phyloP scores from a whole-genome alignment of 2,113 vertebrate genomes.

The Istiophorus platypterus region DNA sequence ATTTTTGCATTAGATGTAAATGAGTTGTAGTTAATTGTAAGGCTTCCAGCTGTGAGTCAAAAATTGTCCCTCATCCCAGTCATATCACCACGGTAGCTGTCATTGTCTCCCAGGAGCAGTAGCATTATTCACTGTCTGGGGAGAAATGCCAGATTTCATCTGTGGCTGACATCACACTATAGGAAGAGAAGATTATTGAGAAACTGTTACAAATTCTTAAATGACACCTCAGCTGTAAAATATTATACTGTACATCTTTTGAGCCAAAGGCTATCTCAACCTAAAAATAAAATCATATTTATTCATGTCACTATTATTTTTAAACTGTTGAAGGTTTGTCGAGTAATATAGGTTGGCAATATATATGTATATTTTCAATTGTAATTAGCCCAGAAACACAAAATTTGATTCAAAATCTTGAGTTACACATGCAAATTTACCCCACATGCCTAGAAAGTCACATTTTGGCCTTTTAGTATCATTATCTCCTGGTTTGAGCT shows the following conservation, averaged over 20 bases:
- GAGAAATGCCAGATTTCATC: constrained; percentile 12
- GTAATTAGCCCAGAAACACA: no score
- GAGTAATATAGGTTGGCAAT: not conserved
- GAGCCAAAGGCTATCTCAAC: not conserved
- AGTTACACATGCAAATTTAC: not conserved
- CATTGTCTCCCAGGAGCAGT: constrained; percentile 24
- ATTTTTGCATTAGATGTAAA: not conserved
- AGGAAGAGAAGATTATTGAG: constrained; percentile 22
- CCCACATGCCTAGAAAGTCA: no score
- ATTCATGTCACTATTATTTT: no score
- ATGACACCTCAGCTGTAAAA: not conserved
- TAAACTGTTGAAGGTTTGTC: not conserved
- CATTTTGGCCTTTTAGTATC: not conserved
- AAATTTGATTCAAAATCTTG: not conserved
- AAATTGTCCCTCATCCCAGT: constrained; percentile 22
- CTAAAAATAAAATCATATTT: not conserved
- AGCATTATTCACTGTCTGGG: constrained; percentile 34
- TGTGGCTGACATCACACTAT: not conserved
- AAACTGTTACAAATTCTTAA: not conserved
- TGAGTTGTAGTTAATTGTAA: not conserved
- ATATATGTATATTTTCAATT: not conserved
- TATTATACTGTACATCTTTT: no score
- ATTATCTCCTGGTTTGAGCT: no score
- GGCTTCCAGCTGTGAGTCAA: constrained; percentile 28
- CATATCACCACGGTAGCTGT: constrained; percentile 11